A percentile compares a stretch with the other conserved stretches of the same genome.
Conservation (phyloP, 37 sponge, comb jelly and placozoan genomes). For the Axinella damicornis region DNA sequence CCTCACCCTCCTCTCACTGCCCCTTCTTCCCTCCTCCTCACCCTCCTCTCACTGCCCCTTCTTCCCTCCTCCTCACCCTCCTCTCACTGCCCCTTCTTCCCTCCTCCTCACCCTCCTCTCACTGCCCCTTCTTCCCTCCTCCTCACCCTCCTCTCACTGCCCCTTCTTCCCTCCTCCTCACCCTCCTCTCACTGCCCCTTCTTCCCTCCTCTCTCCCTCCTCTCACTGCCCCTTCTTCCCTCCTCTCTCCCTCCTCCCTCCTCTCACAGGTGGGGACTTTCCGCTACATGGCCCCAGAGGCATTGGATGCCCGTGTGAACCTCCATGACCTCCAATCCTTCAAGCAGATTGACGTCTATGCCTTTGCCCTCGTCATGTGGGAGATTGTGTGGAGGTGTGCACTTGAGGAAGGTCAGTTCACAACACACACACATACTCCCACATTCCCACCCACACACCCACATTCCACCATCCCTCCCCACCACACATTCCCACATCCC, state of each 20-base stretch:
- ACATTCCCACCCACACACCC: not conserved
- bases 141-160: not conserved
- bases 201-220: not conserved
- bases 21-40: not conserved
- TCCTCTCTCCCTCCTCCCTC: not conserved
- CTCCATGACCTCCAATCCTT: slow-evolving; percentile 82
- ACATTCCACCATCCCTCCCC: not conserved
- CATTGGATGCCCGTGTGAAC: slow-evolving; percentile 86
- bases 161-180: not conserved
- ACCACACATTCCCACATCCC: not conserved
- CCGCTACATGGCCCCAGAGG: slow-evolving; percentile 96
- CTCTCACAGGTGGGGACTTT: slow-evolving; percentile 79
- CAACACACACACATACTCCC: not conserved
- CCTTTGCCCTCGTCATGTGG: slow-evolving; percentile 91
- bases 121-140: not conserved
- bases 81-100: not conserved
- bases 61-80: slow-evolving; percentile 8
- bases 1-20: not conserved
- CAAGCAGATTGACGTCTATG: slow-evolving; percentile 95
- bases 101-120: not conserved
- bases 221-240: not conserved
- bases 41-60: slow-evolving; percentile 9
- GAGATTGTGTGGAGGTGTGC: slow-evolving; percentile 78
- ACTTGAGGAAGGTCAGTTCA: slow-evolving; percentile 18
- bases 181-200: not conserved